Conservation (phyloP, 2,888 invertebrate genomes). For the Aporophyla lueneburgensis region DNA sequence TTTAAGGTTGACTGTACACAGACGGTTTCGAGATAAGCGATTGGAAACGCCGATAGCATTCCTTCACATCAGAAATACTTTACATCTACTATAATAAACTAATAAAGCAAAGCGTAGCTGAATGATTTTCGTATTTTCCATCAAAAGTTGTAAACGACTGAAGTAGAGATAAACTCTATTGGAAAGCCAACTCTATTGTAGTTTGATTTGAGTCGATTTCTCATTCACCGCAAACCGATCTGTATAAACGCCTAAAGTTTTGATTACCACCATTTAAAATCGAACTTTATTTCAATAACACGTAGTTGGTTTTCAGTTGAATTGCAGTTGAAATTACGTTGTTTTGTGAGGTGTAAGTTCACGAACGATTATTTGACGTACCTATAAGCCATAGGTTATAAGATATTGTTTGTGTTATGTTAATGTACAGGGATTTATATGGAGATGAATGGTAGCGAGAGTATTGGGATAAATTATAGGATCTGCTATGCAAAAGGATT, state of each 20-base stretch:
- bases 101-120: conserved; percentile 39
- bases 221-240: background rate
- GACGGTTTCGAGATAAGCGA: conserved; percentile 49
- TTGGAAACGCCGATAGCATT: conserved; percentile 55
- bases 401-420: conserved; percentile 50
- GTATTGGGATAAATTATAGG: conserved; percentile 8
- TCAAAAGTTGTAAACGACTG: conserved; percentile 16
- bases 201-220: background rate
- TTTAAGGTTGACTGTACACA: background rate
- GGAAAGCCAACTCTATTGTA: background rate
- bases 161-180: conserved; percentile 5
- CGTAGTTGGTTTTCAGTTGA: conserved; percentile 17
- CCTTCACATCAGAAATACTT: conserved; percentile 43
- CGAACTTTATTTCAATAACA: background rate
- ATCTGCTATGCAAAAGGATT: conserved; percentile 11
- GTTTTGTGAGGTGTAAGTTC: background rate
- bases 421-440: conserved; percentile 44
- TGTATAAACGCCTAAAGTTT: background rate
- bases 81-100: conserved; percentile 39
- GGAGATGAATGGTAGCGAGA: conserved; percentile 9
- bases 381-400: conserved; percentile 10
- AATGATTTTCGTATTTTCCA: conserved; percentile 22
- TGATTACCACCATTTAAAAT: background rate
- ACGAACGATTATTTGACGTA: conserved; percentile 38
- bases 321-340: background rate